These are phyloP conservation scores for Cyprinodon tularosa DNA, from an alignment of 2,113 vertebrate genomes.

Conservation along the genomic window DNA sequence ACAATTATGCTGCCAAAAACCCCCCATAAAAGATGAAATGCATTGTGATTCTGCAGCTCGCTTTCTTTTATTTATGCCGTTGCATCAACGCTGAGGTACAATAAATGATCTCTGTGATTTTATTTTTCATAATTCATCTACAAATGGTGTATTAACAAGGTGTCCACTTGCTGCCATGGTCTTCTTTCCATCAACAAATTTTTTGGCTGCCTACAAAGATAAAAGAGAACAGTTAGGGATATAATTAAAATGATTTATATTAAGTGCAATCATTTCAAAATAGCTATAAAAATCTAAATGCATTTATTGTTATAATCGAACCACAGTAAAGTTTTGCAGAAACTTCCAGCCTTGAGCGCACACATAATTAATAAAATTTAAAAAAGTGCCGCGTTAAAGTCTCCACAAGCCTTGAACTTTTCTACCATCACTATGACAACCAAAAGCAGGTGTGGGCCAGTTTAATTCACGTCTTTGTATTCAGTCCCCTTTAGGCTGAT, in stretches of 20 bases:
- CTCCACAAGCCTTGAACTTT: too few relatives aligned
- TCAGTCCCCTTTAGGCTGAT: too few relatives aligned
- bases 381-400: too few relatives aligned
- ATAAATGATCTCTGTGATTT: constrained; percentile 4
- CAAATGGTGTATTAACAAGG: constrained; percentile 86
- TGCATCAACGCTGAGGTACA: constrained; percentile 26
- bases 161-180: constrained; percentile 88
- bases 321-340: too few relatives aligned
- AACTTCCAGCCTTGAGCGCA: too few relatives aligned
- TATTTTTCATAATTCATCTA: constrained; percentile 82
- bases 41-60: constrained; percentile 21
- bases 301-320: background rate
- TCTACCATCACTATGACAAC: too few relatives aligned
- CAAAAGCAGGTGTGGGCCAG: too few relatives aligned
- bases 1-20: constrained; percentile 55
- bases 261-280: background rate
- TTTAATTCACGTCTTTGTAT: too few relatives aligned
- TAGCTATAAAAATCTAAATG: background rate
- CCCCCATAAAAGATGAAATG: background rate
- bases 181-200: constrained; percentile 88
- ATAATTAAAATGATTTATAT: background rate
- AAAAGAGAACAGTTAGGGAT: background rate
- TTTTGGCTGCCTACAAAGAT: constrained; percentile 88
- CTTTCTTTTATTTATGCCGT: constrained; percentile 26
- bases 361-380: too few relatives aligned